Percentiles rank a stretch among this genome's conserved stretches.
phyloP scores from a whole-genome alignment of 2,888 invertebrate species.

The Deroplatys truncata region DNA sequence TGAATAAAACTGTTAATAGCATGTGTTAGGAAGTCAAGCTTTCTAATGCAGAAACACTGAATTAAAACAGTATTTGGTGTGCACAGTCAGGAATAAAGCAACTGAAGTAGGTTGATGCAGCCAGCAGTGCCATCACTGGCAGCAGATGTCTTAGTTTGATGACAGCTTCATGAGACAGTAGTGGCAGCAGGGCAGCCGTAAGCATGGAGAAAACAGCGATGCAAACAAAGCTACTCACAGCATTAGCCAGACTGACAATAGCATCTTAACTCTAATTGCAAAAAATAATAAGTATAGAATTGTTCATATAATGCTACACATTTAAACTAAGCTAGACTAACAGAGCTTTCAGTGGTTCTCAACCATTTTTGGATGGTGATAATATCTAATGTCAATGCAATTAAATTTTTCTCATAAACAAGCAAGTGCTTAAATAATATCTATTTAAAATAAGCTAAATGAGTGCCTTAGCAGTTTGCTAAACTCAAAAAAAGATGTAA shows the following conservation, averaged over 20 bases:
- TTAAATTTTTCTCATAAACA: not conserved
- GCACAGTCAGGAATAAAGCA: not conserved
- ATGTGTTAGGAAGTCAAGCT: not conserved
- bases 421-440: not conserved
- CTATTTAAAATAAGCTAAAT: not conserved
- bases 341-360: slow-evolving; percentile 9
- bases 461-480: not conserved
- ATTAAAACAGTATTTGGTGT: not conserved
- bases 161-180: slow-evolving; percentile 12
- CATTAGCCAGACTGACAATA: slow-evolving; percentile 6
- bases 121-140: not conserved
- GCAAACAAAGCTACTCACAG: slow-evolving; percentile 15
- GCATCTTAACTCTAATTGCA: not conserved
- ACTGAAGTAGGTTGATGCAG: not conserved
- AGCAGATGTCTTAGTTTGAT: not conserved
- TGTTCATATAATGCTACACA: not conserved
- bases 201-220: slow-evolving; percentile 16
- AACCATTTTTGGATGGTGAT: not conserved
- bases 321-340: not conserved
- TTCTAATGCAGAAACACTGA: not conserved
- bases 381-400: not conserved
- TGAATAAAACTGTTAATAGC: not conserved
- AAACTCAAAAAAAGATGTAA: too few species aligned
- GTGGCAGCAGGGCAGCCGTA: slow-evolving; percentile 15
- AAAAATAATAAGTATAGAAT: not conserved